These are phyloP conservation scores for Acanthisitta chloris DNA, from an alignment of 2,113 vertebrate genomes.

Conservation along the genomic window DNA sequence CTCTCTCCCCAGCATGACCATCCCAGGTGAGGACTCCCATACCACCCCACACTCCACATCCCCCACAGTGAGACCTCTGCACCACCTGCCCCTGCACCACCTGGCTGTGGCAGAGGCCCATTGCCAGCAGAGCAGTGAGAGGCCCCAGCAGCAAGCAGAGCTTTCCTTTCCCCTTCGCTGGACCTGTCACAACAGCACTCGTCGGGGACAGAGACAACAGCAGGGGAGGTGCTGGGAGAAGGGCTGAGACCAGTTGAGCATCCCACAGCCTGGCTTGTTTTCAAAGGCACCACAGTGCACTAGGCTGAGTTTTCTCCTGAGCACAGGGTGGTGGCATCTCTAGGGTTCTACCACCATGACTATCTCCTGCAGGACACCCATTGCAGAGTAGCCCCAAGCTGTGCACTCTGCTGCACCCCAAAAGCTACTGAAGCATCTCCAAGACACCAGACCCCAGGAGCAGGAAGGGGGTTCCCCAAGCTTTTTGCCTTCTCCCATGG, in stretches of 20 bases:
- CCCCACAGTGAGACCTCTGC: too few species aligned
- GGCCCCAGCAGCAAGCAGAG: not conserved
- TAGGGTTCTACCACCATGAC: rapidly evolving
- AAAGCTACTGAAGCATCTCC: not conserved
- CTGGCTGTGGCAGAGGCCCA: rapidly evolving
- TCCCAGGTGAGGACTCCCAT: rapidly evolving
- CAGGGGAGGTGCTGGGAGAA: not conserved
- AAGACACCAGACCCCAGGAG: not conserved
- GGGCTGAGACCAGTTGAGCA: not conserved
- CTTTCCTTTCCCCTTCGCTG: not conserved
- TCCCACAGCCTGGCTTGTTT: not conserved
- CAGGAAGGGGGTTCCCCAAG: not conserved
- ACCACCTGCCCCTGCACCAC: not conserved
- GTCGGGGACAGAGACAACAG: rapidly evolving
- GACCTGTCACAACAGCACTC: not conserved
- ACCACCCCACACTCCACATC: too few species aligned
- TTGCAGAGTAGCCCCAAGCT: not conserved
- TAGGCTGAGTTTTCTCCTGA: not conserved
- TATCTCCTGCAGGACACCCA: not conserved
- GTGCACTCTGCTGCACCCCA: not conserved
- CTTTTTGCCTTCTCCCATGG: rapidly evolving
- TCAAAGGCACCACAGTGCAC: rapidly evolving
- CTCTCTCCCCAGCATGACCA: not conserved
- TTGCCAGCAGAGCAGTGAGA: not conserved
- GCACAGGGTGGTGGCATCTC: rapidly evolving